Base-by-base conservation (phyloP, 1,140 invertebrate species). In the Phenacoccus solenopsis region DNA sequence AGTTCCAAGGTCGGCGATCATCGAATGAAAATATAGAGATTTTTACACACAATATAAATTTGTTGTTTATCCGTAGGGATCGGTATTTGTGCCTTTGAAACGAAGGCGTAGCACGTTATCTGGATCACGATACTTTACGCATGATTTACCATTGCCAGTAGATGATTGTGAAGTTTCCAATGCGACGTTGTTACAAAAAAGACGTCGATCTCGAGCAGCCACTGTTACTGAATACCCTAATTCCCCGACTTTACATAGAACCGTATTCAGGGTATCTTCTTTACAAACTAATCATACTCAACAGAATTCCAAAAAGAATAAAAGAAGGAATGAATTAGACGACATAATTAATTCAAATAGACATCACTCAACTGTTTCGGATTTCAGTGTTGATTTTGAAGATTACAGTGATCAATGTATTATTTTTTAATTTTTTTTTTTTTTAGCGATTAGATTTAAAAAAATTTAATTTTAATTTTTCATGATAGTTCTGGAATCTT, bases 81-180 rank as follows among this genome's bases (percentile, higher is more conserved):
- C 59, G 61, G 57, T 68, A 7, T 78, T 81, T 68, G 76, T 79
- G 3, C 78, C 77, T 21, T 77, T 80, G n/a, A 75, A 77, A 67
- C 72, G 74, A 68, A 70, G 70, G 30, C 69, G 74, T 61, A 72
- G 80, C 12, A 81, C 79, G 13, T 77, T 82, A 25, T 82, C 80
- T 25, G 81, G 82, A 0, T 85, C 83, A 0, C 78, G 82, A 22
- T 84, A 86, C 73, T 79, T 86, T 49, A 82, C 83, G 21, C 84
- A 86, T 71, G 85, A 86, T 73, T 78, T 86, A 25, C 82, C 83
- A 12, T 75, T 86, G 16, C 82, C 85, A 1, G 83, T 81, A 9
- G 85, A 87, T 70, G 85, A 86, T 73, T 86, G 83, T 72, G 80
- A 64, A 27, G 59, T 64, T 2, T 3, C 21, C 25, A 27, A 24